Percentiles rank a stretch among this genome's conserved stretches.
Conservation (phyloP, 2,888 invertebrate species). For the Drosophila vallismaia region DNA sequence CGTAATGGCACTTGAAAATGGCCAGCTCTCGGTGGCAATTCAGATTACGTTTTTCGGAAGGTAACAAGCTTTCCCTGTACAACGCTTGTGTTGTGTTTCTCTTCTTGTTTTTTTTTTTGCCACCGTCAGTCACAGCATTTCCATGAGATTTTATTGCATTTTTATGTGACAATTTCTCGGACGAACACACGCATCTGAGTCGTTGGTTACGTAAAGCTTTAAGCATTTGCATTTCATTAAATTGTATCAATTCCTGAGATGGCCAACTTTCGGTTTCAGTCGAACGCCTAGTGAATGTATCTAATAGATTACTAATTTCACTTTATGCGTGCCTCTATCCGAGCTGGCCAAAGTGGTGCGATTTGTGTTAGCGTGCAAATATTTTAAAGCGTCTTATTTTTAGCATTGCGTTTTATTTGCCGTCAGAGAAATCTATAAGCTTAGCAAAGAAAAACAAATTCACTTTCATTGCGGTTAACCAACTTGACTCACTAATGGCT, state of each 20-base stretch:
- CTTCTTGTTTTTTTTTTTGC: neutral
- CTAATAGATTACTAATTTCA: constrained; percentile 67
- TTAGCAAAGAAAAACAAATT: constrained; percentile 54
- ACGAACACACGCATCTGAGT: constrained; percentile 30
- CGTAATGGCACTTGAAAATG: constrained; percentile 67
- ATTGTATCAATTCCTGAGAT: constrained; percentile 22
- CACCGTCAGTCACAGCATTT: constrained; percentile 40
- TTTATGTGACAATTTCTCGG: constrained; percentile 70
- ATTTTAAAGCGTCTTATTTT: constrained; percentile 58
- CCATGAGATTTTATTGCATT: constrained; percentile 69
- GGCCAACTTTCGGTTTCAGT: constrained; percentile 66
- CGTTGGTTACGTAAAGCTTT: constrained; percentile 25
- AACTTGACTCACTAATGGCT: constrained; percentile 74
- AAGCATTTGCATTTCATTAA: constrained; percentile 38
- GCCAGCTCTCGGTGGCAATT: constrained; percentile 47
- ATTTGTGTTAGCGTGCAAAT: constrained; percentile 67
- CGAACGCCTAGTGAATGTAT: constrained; percentile 47
- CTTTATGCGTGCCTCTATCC: constrained; percentile 68
- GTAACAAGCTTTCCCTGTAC: constrained; percentile 72
- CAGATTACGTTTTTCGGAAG: constrained; percentile 57
- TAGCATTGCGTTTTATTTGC: constrained; percentile 30
- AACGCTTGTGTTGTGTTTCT: neutral
- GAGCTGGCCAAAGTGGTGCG: constrained; percentile 50
- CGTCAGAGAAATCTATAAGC: constrained; percentile 63
- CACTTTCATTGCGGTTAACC: constrained; percentile 78